These are phyloP conservation scores for Drosophila saltans DNA, from an alignment of 1,140 invertebrate genomes.

Conservation along the genomic window DNA sequence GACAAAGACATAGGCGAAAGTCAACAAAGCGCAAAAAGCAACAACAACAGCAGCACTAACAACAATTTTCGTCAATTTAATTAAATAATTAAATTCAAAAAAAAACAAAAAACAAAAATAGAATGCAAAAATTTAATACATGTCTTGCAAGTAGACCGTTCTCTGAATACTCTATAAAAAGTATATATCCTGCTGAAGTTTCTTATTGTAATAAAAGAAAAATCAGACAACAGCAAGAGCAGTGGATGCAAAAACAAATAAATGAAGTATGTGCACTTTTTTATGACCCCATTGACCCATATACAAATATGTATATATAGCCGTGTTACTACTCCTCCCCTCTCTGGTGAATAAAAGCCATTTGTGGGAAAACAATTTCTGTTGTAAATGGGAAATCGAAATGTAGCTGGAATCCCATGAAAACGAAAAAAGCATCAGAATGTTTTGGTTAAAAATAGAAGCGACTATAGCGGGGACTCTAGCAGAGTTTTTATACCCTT, in stretches of 20 bases:
- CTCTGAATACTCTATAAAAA: background rate
- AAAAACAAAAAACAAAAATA: conserved; percentile 29
- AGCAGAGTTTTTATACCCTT: too few species aligned
- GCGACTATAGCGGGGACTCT: too few species aligned
- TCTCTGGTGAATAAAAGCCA: background rate
- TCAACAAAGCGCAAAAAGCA: conserved; percentile 27
- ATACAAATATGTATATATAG: background rate
- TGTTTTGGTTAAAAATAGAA: too few species aligned
- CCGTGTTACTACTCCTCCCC: background rate
- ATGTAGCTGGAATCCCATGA: too few species aligned
- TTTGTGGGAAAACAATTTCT: background rate
- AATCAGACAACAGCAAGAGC: background rate
- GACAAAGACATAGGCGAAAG: conserved; percentile 22
- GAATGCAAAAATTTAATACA: conserved; percentile 33
- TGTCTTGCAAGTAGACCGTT: background rate
- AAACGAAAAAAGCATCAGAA: too few species aligned
- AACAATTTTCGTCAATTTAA: conserved; percentile 72
- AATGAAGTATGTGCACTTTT: background rate
- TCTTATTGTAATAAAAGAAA: background rate
- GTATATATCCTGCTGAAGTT: too few species aligned
- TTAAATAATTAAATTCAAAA: conserved; percentile 70
- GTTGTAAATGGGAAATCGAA: background rate
- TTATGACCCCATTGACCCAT: conserved; percentile 6
- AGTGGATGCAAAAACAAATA: background rate
- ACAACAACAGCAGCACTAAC: conserved; percentile 35